Percentiles rank a stretch among this genome's conserved stretches.
phyloP scores from a whole-genome alignment of 37 sponge, comb jelly and placozoan species.

The Aplysina aerophoba region DNA sequence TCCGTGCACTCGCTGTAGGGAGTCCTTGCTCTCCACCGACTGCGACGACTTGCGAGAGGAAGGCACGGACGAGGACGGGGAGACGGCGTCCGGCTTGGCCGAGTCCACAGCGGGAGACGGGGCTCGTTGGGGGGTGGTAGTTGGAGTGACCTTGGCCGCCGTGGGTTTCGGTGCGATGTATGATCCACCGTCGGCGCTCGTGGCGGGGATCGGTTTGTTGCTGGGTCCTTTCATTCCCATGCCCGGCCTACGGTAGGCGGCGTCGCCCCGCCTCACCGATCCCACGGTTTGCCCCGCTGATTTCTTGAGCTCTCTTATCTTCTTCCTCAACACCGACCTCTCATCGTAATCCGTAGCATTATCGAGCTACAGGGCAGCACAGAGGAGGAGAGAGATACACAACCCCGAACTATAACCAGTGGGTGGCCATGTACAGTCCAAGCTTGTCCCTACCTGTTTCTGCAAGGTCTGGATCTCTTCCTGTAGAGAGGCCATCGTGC shows the following conservation, averaged over 20 bases:
- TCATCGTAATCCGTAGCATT: conserved; percentile 68
- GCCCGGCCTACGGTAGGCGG: conserved; percentile 68
- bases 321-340: conserved; percentile 57
- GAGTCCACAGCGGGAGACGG: too few relatives aligned
- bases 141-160: too few relatives aligned
- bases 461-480: conserved; percentile 21
- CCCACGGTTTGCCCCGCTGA: conserved; percentile 2
- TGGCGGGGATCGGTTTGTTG: neutral
- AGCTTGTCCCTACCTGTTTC: conserved; percentile 16
- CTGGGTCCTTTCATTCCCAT: neutral
- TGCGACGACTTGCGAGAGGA: too few relatives aligned
- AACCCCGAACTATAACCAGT: too few relatives aligned
- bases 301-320: conserved; percentile 64
- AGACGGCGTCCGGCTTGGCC: too few relatives aligned
- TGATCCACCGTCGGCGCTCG: too few relatives aligned
- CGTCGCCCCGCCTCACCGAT: conserved; percentile 12
- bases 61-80: too few relatives aligned
- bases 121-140: too few relatives aligned
- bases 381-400: too few relatives aligned
- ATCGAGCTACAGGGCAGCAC: conserved; percentile 48
- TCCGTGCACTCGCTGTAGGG: too few relatives aligned
- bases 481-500: neutral
- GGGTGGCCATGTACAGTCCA: neutral
- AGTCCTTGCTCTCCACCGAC: too few relatives aligned
- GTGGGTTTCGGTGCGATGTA: too few relatives aligned